Evolutionary conservation across 2,113 vertebrate species (phyloP).

Genomic region (Varanus komodoensis): DNA sequence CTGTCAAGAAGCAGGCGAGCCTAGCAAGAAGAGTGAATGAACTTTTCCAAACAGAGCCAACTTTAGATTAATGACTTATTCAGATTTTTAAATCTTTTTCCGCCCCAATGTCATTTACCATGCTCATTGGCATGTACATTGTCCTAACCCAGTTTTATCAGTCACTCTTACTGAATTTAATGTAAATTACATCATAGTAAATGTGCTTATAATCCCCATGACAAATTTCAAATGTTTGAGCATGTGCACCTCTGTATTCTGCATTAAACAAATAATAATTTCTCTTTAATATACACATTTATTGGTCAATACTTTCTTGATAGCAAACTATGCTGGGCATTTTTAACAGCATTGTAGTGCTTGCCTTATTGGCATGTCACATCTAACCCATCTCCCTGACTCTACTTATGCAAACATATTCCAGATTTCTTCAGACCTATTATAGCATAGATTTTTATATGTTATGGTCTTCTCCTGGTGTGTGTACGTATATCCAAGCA

Average conservation of each 20-base stretch:
- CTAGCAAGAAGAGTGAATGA: neutral
- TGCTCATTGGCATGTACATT: neutral
- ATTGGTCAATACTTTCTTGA: neutral
- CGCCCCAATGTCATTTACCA: neutral
- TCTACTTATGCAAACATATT: too few species aligned
- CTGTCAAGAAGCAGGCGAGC: neutral
- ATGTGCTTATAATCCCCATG: neutral
- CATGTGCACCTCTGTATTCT: neutral
- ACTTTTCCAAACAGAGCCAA: neutral
- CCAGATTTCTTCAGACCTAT: too few species aligned
- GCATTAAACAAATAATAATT: neutral
- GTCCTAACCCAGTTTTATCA: neutral
- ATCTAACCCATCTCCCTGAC: too few species aligned
- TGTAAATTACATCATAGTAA: neutral
- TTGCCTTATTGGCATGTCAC: too few species aligned
- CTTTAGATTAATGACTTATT: neutral
- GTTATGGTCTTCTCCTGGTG: too few species aligned
- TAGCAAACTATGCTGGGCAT: neutral
- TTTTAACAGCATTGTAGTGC: too few species aligned
- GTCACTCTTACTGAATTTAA: neutral
- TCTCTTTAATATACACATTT: neutral
- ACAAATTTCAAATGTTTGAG: neutral
- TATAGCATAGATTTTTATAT: too few species aligned
- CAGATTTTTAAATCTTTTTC: neutral
- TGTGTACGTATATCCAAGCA: too few species aligned